Evolutionary conservation across 2,113 vertebrate genomes (phyloP), one percentile per base, ranked within the genome.

Genomic region (Halichoeres trimaculatus): DNA sequence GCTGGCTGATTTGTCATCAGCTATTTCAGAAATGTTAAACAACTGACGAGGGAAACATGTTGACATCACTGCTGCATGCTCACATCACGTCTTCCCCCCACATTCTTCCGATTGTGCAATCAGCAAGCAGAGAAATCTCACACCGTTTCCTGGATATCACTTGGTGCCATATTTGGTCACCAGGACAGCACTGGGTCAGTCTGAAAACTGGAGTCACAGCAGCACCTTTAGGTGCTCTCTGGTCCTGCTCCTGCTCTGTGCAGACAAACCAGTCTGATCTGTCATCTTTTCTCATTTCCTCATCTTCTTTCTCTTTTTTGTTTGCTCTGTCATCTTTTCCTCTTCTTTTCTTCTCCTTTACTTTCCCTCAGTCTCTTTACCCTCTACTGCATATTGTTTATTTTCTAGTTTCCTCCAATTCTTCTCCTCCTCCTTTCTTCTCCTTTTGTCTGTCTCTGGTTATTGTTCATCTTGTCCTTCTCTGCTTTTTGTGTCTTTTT

Each of bases 1-100:
- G 88, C 68, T 34, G 59, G 65, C 53, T 54, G 74, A 70, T 89
- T 86, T 85, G 87, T 91, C 89, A 89, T 84, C 70, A 78, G 85
- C 83, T 93, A 90, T 92, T 92, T 90, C 72, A 83, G 83, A 70
- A 74, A 74, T 75, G 77, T 81, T 79, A 60, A 86, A 87, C 56
- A 80, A 86, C 66, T 64, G 84, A 85, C 20, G 70, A 80, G 62
- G 84, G 70, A 75, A 84, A 70, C 81, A 80, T 40, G 62, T 76
- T 87, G 88, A 91, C 88, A 89, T 91, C 91, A 90, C 61, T 4
- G 14, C 4, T 57, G 35, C 35, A 26, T 48, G 68, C 64, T 81
- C 61, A n/a, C 59, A 70, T 80, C 76, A 76, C 52, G 78, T 74
- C 78, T 86, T 51, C 47, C 78, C 74, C 43, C 43, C 78, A 79